phyloP scores from a whole-genome alignment of 1,140 invertebrate species.

The Apis laboriosa region DNA sequence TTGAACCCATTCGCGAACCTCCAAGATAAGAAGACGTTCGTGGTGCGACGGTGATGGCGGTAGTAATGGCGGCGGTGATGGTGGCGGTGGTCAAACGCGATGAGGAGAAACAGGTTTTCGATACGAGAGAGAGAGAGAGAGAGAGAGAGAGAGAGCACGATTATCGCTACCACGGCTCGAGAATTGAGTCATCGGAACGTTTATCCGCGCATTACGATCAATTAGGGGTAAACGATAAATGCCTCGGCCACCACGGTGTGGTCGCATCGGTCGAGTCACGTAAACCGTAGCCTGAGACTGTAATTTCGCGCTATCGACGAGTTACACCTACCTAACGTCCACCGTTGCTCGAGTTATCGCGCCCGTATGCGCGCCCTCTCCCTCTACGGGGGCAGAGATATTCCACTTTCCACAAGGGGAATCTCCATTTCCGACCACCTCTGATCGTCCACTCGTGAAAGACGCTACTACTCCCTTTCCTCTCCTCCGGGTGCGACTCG shows the following conservation, averaged over 20 bases:
- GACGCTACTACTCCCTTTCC: too few relatives aligned
- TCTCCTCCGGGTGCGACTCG: too few relatives aligned
- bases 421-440: too few relatives aligned
- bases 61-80: too few relatives aligned
- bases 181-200: conserved; percentile 64
- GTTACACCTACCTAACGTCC: conserved; percentile 54
- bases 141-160: background rate
- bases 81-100: too few relatives aligned
- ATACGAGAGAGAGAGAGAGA: too few relatives aligned
- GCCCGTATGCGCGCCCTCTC: conserved; percentile 1
- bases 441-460: too few relatives aligned
- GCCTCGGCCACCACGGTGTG: conserved; percentile 35
- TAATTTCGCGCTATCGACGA: conserved; percentile 59
- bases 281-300: conserved; percentile 57
- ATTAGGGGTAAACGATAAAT: conserved; percentile 68
- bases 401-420: conserved; percentile 26
- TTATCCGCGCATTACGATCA: conserved; percentile 71
- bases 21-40: background rate
- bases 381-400: conserved; percentile 16
- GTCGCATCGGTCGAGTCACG: conserved; percentile 48
- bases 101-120: too few relatives aligned
- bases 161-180: conserved; percentile 42
- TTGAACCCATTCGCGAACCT: conserved; percentile 19
- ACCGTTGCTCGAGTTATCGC: conserved; percentile 57
- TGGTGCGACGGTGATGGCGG: too few relatives aligned